These are phyloP conservation scores for Odontocerum albicorne DNA, from an alignment of 2,888 invertebrate species.

Conservation along the genomic window DNA sequence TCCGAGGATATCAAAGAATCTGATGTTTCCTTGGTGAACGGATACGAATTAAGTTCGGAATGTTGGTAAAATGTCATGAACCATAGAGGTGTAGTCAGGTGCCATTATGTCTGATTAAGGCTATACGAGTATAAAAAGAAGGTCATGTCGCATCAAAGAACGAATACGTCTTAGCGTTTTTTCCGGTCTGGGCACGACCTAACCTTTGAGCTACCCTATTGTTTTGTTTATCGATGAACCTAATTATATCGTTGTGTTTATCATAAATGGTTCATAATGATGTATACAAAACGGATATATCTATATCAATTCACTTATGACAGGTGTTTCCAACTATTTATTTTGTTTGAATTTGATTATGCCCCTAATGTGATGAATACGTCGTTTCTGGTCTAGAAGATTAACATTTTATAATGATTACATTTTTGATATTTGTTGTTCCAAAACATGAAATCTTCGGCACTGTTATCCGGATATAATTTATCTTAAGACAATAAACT, in stretches of 20 bases:
- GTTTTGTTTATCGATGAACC: background rate
- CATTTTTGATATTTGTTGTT: no score
- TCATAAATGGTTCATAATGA: background rate
- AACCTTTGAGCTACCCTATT: conserved; percentile 1
- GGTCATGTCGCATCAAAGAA: conserved; percentile 21
- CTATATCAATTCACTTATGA: no score
- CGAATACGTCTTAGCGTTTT: conserved; percentile 1
- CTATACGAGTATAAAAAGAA: conserved; percentile 25
- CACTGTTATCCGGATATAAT: no score
- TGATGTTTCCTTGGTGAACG: conserved; percentile 21
- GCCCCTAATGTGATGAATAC: no score
- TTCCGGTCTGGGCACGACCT: conserved; percentile 22
- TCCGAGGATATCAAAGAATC: conserved; percentile 5
- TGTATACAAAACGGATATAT: no score
- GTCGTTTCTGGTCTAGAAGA: no score
- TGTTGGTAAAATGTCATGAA: conserved; percentile 25
- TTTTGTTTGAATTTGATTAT: no score
- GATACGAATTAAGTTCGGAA: conserved; percentile 11
- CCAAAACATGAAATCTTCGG: no score
- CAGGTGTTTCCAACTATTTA: no score
- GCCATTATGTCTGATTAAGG: conserved; percentile 24
- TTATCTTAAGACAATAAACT: no score
- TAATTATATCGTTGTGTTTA: conserved; percentile 6
- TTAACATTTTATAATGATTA: no score
- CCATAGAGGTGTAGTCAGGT: conserved; percentile 19